Evolutionary conservation across 2,888 invertebrate species (phyloP).

Genomic region (Ametastegia equiseti): DNA sequence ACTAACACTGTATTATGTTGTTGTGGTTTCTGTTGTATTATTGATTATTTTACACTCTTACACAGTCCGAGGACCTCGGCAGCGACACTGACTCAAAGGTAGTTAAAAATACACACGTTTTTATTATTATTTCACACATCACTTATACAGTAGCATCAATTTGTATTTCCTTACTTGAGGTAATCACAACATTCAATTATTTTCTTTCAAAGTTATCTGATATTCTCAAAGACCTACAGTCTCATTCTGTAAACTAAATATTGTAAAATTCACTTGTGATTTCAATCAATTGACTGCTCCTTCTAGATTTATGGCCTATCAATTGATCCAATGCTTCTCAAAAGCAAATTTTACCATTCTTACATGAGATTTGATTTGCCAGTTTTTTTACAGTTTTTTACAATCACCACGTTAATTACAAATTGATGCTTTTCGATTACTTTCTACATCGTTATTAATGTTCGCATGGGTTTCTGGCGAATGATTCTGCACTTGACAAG

Average conservation of each 20-base stretch:
- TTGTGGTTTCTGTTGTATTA: slow-evolving; percentile 5
- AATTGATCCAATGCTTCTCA: background rate
- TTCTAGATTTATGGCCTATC: too few relatives aligned
- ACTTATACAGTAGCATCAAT: slow-evolving; percentile 38
- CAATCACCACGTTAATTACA: background rate
- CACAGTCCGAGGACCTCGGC: slow-evolving; percentile 40
- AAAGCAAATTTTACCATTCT: background rate
- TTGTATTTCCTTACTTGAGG: too few relatives aligned
- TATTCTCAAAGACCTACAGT: too few relatives aligned
- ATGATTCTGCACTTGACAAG: slow-evolving; percentile 40
- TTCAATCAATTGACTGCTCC: too few relatives aligned
- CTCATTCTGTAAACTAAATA: background rate
- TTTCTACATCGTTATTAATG: slow-evolving; percentile 11
- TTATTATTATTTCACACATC: background rate
- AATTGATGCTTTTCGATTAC: slow-evolving; percentile 6
- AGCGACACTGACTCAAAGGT: slow-evolving; percentile 47
- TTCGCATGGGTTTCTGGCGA: slow-evolving; percentile 34
- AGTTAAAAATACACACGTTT: slow-evolving; percentile 5
- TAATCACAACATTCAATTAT: background rate
- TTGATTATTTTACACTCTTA: slow-evolving; percentile 23
- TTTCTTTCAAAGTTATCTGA: too few relatives aligned
- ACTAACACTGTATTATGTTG: slow-evolving; percentile 13
- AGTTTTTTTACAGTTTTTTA: background rate
- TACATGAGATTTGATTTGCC: background rate
- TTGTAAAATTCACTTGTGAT: background rate